Percentiles rank a stretch among this genome's conserved stretches.
phyloP scores from a whole-genome alignment of 2,113 vertebrate genomes.

The Heloderma charlesbogerti region DNA sequence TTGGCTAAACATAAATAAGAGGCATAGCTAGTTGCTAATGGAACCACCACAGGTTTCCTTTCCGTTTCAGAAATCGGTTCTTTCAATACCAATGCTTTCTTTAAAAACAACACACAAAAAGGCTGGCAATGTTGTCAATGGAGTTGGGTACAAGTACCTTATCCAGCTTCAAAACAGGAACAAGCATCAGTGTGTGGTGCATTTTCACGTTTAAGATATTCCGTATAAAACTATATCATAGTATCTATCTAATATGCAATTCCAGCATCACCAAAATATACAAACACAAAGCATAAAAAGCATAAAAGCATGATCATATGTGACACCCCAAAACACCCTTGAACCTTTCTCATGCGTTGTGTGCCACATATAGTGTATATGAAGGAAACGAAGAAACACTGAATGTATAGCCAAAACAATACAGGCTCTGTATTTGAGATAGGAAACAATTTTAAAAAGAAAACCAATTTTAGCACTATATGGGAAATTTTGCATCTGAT shows the following conservation, averaged over 20 bases:
- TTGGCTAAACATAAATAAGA: conserved; percentile 49
- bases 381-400: too few relatives aligned
- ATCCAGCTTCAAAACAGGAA: neutral
- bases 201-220: neutral
- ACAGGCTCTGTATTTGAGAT: neutral
- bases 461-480: neutral
- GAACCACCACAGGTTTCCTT: conserved; percentile 27
- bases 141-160: neutral
- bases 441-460: neutral
- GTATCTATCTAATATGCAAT: neutral
- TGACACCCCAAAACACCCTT: neutral
- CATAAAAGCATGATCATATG: neutral
- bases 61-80: conserved; percentile 35
- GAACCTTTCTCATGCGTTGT: neutral
- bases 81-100: conserved; percentile 10
- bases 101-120: conserved; percentile 2
- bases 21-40: conserved; percentile 30
- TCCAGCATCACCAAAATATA: neutral
- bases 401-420: neutral
- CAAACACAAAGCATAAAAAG: neutral
- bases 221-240: neutral
- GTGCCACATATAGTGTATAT: neutral
- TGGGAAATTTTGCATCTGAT: neutral
- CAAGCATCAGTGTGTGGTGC: neutral
- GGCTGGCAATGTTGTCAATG: conserved; percentile 28